Percentiles rank a stretch among this genome's conserved stretches.
These are phyloP conservation scores for Aspidapion aeneum DNA, from an alignment of 2,888 invertebrate species.

Conservation along the genomic window DNA sequence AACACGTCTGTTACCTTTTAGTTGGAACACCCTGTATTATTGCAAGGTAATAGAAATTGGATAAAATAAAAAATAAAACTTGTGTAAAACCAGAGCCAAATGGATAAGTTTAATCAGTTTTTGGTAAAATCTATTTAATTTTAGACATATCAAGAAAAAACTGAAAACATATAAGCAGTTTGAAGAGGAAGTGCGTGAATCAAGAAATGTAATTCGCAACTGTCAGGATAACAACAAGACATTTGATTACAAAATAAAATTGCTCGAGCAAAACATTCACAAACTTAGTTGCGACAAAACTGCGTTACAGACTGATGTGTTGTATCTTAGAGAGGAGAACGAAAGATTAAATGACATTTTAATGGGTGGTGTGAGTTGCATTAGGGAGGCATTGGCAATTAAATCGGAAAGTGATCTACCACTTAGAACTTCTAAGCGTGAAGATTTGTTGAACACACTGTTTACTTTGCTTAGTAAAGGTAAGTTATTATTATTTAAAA, in stretches of 20 bases:
- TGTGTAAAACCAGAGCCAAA: no score
- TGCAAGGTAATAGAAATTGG: no score
- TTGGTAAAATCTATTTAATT: no score
- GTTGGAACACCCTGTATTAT: no score
- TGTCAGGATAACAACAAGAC: constrained; percentile 20
- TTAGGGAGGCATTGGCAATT: constrained; percentile 56
- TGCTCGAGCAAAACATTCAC: constrained; percentile 57
- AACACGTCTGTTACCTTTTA: no score
- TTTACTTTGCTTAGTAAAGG: constrained; percentile 40
- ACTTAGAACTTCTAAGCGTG: constrained; percentile 51
- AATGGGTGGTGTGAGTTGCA: constrained; percentile 58
- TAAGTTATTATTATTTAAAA: no score
- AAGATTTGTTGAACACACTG: constrained; percentile 51
- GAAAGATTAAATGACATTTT: constrained; percentile 56
- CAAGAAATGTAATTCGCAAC: constrained; percentile 27
- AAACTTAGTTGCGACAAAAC: constrained; percentile 50
- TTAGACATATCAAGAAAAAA: no score
- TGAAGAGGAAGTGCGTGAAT: constrained; percentile 24
- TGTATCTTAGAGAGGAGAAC: constrained; percentile 51
- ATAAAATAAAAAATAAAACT: no score
- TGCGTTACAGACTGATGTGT: constrained; percentile 48
- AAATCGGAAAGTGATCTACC: constrained; percentile 48
- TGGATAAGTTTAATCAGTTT: no score
- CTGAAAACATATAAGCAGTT: constrained; percentile 26
- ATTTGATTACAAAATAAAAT: constrained; percentile 30